A percentile compares a stretch with the other conserved stretches of the same genome.
phyloP scores from a whole-genome alignment of 2,113 vertebrate species.

The Alligator sinensis region DNA sequence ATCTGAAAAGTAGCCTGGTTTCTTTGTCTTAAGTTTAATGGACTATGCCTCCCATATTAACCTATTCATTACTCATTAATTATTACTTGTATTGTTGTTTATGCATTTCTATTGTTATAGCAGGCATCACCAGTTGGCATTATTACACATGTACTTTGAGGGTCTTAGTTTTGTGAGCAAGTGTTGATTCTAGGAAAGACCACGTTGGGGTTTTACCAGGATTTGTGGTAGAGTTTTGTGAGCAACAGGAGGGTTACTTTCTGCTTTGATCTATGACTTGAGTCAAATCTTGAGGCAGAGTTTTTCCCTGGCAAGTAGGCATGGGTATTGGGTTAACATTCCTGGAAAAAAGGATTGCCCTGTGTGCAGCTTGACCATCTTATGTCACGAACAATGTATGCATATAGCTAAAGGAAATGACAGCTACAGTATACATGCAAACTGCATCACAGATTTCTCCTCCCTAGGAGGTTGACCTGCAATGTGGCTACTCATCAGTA shows the following conservation, averaged over 20 bases:
- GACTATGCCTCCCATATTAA: background rate
- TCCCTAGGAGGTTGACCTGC: background rate
- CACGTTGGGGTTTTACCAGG: background rate
- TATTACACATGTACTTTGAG: background rate
- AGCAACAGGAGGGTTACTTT: background rate
- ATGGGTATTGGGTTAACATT: background rate
- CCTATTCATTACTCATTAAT: background rate
- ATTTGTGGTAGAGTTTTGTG: background rate
- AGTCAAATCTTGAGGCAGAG: background rate
- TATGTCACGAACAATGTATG: background rate
- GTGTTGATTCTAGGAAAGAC: background rate
- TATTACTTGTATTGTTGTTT: constrained; percentile 12
- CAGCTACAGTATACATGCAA: background rate
- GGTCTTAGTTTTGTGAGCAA: background rate
- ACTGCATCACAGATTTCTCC: background rate
- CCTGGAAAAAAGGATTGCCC: background rate
- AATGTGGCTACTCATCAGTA: background rate
- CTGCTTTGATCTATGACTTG: background rate
- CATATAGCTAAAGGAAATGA: background rate
- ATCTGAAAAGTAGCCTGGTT: background rate
- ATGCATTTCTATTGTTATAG: constrained; percentile 31
- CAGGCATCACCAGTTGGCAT: background rate
- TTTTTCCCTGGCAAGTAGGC: background rate
- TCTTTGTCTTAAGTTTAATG: constrained; percentile 30
- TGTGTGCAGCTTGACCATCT: background rate